Evolutionary conservation across 2,888 invertebrate genomes (phyloP).

Genomic region (Dolichopus griseipennis): DNA sequence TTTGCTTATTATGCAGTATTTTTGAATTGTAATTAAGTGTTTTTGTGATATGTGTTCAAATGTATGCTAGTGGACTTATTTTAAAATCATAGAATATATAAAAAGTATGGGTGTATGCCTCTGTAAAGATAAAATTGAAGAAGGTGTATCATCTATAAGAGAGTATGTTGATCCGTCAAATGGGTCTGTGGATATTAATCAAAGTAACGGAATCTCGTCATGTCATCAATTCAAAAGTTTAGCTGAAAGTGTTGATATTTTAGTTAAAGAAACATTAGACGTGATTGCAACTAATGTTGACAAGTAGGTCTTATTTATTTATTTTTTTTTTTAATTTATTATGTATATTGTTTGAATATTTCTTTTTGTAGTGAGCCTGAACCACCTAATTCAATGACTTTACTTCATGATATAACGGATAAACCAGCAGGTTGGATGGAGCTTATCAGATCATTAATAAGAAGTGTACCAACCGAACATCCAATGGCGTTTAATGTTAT

Average conservation of each 20-base stretch:
- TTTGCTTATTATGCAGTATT: no score
- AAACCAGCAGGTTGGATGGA: constrained; percentile 87
- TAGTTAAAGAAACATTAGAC: constrained; percentile 71
- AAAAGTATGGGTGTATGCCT: constrained; percentile 67
- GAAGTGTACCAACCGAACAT: constrained; percentile 64
- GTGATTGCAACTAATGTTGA: constrained; percentile 76
- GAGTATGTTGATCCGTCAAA: constrained; percentile 14
- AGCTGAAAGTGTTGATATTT: constrained; percentile 54
- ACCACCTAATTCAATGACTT: constrained; percentile 73
- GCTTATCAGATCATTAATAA: constrained; percentile 64
- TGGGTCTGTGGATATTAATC: constrained; percentile 5
- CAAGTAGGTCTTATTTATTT: no score
- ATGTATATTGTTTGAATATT: no score
- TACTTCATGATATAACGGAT: constrained; percentile 77
- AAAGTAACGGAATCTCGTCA: background rate
- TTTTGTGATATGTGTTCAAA: background rate
- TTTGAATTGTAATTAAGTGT: background rate
- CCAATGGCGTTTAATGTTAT: constrained; percentile 86
- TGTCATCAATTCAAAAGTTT: constrained; percentile 25
- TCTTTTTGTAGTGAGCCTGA: constrained; percentile 67
- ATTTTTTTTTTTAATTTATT: background rate
- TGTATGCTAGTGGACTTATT: constrained; percentile 1
- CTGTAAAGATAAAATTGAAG: constrained; percentile 58
- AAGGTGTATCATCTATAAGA: constrained; percentile 32
- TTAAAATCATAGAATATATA: background rate